These are phyloP conservation scores for Wasmannia auropunctata DNA, from an alignment of 1,140 invertebrate species.

Conservation along the genomic window DNA sequence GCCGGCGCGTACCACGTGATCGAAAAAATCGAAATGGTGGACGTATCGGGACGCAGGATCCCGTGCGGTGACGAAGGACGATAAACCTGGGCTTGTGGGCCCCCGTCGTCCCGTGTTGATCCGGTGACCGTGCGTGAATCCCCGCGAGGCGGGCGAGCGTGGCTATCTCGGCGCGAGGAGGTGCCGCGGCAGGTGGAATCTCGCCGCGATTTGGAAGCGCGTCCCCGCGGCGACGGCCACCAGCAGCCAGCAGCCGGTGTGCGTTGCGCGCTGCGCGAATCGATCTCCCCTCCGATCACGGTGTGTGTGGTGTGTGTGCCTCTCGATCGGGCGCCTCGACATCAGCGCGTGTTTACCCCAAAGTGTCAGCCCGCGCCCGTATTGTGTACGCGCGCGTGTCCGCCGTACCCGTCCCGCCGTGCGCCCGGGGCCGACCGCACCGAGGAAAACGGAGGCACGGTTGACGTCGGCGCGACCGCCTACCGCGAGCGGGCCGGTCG, in stretches of 20 bases:
- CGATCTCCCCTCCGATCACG: not conserved
- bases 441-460: constrained; percentile 55
- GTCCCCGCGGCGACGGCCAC: not conserved
- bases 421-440: not conserved
- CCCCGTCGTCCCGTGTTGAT: constrained; percentile 72
- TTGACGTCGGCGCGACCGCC: constrained; percentile 16
- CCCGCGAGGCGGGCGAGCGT: not conserved
- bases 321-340: too few species aligned
- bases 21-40: constrained; percentile 83
- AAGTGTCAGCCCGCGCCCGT: constrained; percentile 76
- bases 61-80: constrained; percentile 81
- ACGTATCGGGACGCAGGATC: constrained; percentile 83
- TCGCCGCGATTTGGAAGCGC: not conserved
- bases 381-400: constrained; percentile 72
- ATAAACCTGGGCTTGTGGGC: constrained; percentile 79
- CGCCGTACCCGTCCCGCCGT: constrained; percentile 6
- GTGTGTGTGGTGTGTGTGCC: not conserved
- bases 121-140: constrained; percentile 53
- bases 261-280: not conserved
- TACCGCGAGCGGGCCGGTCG: constrained; percentile 11
- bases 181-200: not conserved
- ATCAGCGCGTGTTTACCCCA: constrained; percentile 68
- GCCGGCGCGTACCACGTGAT: constrained; percentile 76
- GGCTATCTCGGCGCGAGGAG: constrained; percentile 10
- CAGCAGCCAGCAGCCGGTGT: constrained; percentile 37